Evolutionary conservation across 2,113 vertebrate genomes (phyloP), one percentile per base, ranked within the genome.

Genomic region (Boulengeromyrus knoepffleri): DNA sequence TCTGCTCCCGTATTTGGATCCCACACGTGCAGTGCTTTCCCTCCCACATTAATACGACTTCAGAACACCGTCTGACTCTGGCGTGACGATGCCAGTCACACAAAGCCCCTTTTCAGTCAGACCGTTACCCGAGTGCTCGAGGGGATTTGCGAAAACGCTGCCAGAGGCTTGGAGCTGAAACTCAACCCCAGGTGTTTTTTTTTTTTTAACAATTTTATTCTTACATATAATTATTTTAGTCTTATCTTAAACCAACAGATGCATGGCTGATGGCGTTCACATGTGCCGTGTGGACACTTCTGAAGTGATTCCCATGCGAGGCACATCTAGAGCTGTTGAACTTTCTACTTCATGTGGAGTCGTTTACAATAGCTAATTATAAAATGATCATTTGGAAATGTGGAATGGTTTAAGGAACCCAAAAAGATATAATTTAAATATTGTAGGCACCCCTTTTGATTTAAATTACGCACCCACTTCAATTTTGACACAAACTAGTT

Each of bases 291-390:
- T 47, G 31, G 49, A 42, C n/a, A 42, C 19, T 27, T 80, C 88
- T 21, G 31, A 66, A 47, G 56, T 17, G 62, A 88, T 74, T 88
- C n/a, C 62, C n/a, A 27, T 31, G n/a, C 1, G 36, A 77, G 36
- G 0, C 31, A 19, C 36, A 77, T 39, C 31, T 39, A 17, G 27
- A 17, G 74, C 36, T 77, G 27, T 17, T 6, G 27, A 77, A 17
- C 74, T 42, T 80, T 80, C 36, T 42, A 80, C 74, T 80, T 80
- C 74, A 80, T 80, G 74, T 80, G 74, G 74, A 80, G 74, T 80
- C 74, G 1, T 80, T 80, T 42, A 42, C 74, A 39, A 42, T 42
- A 39, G 70, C 31, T 39, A 39, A 77, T 77, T 77, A 80, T 19
- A 80, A 80, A 80, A 42, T 1, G 15, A 42, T 80, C 36, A 8